phyloP scores from a whole-genome alignment of 2,888 invertebrate genomes.

The Apomyelois bistriatella region DNA sequence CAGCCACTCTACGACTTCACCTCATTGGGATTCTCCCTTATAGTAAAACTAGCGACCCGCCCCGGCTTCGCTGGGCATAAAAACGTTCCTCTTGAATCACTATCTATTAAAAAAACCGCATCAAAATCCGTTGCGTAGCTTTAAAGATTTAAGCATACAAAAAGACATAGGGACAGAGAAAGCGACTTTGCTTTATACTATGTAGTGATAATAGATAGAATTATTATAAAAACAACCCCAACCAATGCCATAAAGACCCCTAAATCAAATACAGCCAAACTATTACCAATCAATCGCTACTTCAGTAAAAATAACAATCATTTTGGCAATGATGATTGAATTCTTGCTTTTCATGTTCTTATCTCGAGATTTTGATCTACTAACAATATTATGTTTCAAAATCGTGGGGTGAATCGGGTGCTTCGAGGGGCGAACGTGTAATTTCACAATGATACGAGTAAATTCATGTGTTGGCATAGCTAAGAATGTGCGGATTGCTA shows the following conservation, averaged over 20 bases:
- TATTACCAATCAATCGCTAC: constrained; percentile 8
- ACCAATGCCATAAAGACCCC: neutral
- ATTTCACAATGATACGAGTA: neutral
- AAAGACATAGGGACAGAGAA: too few species aligned
- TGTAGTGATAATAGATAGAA: neutral
- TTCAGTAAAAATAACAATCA: constrained; percentile 11
- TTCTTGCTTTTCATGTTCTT: constrained; percentile 18
- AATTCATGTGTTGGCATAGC: too few species aligned
- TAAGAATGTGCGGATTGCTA: too few species aligned
- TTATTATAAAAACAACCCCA: neutral
- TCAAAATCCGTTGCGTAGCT: too few species aligned
- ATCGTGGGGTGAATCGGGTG: constrained; percentile 1
- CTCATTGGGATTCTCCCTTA: too few species aligned
- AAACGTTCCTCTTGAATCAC: too few species aligned
- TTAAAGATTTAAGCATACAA: too few species aligned
- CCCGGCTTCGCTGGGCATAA: too few species aligned
- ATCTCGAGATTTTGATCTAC: constrained; percentile 16
- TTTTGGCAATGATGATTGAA: constrained; percentile 18
- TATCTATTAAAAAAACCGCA: too few species aligned
- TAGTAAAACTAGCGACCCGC: too few species aligned
- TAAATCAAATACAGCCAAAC: neutral
- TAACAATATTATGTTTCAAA: constrained; percentile 17
- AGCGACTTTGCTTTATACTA: too few species aligned
- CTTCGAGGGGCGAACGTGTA: neutral
- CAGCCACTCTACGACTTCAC: too few species aligned